Evolutionary conservation across 2,113 vertebrate species (phyloP), one percentile per base, ranked within the genome.

Genomic region (Bombycilla garrulus): DNA sequence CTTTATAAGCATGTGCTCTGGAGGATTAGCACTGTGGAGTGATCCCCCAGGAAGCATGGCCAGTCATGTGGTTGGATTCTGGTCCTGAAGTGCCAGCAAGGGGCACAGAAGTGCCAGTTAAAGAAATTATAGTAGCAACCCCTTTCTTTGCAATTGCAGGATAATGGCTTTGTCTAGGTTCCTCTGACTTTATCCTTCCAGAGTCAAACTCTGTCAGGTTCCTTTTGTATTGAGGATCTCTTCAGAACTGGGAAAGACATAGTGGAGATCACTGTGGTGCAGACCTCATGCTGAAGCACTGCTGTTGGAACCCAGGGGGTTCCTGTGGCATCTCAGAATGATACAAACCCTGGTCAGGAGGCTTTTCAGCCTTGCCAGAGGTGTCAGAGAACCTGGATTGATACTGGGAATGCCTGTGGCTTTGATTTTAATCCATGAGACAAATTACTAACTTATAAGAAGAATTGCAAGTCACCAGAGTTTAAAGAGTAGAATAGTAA

Each of bases 31-130:
- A 14, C 42, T 22, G 36, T 5, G 3, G 61, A 93, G 92, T 4
- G 31, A 91, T 87, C 85, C 64, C 78, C 35, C 38, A 53, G 73
- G 95, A 82, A 81, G 51, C 44, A 44, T 48, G 73, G 93, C 80
- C 6, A 6, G 81, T 97, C 96, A 96, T 92, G 95, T 48, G 96
- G 72, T 74, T 93, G 84, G 66, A 73, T 81, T 91, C 81, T 0
- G 0, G 69, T 73, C 51, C 21, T 38, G 16, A 84, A 42, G 28
- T 86, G 54, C 94, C 86, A 94, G 73, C 18, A 60, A 66, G 66
- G 48, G 56, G 79, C 51, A 40, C 33, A 81, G 57, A 90, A 74
- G 60, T 76, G 47, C 79, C 72, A 64, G 36, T 44, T 26, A 80
- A 92, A 88, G 51, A 77, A 92, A 82, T 94, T 84, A 90, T 48